A percentile compares a stretch with the other conserved stretches of the same genome.
These are phyloP conservation scores for Heterohyrax brucei DNA, from an alignment of 2,797 vertebrate genomes.

Conservation along the genomic window DNA sequence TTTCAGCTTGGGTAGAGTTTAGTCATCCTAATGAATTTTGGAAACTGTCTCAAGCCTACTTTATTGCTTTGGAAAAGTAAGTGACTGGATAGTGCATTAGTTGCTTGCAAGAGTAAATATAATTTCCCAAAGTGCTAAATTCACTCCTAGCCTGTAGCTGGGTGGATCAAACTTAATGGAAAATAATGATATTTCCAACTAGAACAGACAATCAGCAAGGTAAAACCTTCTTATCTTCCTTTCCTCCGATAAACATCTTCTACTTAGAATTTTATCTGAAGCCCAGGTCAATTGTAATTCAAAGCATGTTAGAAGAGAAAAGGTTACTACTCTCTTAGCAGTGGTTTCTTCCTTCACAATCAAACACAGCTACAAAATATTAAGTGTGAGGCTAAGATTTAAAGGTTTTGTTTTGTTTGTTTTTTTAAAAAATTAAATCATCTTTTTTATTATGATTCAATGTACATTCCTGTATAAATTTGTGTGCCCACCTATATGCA, in stretches of 20 bases:
- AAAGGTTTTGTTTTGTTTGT: not conserved
- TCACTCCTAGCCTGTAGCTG: not conserved
- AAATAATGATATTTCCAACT: conserved; percentile 54
- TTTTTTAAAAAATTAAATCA: too few relatives aligned
- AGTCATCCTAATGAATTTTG: conserved; percentile 51
- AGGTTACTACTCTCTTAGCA: not conserved
- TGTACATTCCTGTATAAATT: too few relatives aligned
- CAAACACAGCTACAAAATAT: not conserved
- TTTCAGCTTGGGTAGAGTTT: not conserved
- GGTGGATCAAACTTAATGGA: conserved; percentile 35
- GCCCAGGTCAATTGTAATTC: not conserved
- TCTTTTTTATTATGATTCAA: too few relatives aligned
- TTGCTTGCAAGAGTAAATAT: conserved; percentile 39
- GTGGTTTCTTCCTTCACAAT: not conserved
- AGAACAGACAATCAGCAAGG: conserved; percentile 53
- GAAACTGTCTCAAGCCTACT: not conserved
- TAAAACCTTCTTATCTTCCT: not conserved
- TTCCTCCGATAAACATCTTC: not conserved
- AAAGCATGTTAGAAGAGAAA: not conserved
- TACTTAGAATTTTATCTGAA: not conserved
- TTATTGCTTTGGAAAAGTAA: conserved; percentile 46
- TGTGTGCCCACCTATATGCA: too few relatives aligned
- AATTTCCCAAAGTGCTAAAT: conserved; percentile 55
- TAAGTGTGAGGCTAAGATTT: accelerated
- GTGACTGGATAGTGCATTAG: conserved; percentile 1